Percentiles rank a stretch among this genome's conserved stretches.
Conservation (phyloP, 2,113 vertebrate species). For the Todiramphus chloris region DNA sequence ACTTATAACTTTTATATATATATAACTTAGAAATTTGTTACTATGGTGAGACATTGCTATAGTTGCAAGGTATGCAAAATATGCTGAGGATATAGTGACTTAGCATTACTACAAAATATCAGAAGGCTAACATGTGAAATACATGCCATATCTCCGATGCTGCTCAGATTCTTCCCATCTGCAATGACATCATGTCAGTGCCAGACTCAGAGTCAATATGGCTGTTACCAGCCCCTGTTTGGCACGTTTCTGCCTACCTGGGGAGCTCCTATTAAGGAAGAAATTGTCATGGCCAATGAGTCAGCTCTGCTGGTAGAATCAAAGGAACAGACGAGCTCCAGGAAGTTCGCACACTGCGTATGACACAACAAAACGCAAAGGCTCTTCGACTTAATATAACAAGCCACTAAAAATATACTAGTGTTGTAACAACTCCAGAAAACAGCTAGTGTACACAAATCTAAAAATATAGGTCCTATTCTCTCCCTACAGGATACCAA, state of each 20-base stretch:
- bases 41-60: neutral
- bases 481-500: slow-evolving; percentile 31
- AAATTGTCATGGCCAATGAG: neutral
- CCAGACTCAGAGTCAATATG: fast-evolving
- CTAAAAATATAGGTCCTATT: slow-evolving; percentile 61
- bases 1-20: no score
- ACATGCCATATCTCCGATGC: neutral
- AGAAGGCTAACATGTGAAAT: neutral
- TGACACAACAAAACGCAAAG: neutral
- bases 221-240: neutral
- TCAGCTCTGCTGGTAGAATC: slow-evolving; percentile 12
- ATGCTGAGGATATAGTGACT: neutral
- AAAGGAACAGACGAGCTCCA: slow-evolving; percentile 4
- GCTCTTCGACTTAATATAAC: neutral
- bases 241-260: neutral
- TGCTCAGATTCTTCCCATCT: neutral
- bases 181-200: fast-evolving
- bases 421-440: neutral
- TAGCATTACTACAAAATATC: neutral
- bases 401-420: slow-evolving; percentile 30
- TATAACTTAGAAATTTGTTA: neutral
- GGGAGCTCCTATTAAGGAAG: slow-evolving; percentile 1
- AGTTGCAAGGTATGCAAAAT: neutral
- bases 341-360: slow-evolving; percentile 1
- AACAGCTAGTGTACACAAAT: neutral